Evolutionary conservation across 2,888 invertebrate species (phyloP).

Genomic region (Megastigmus dorsalis): DNA sequence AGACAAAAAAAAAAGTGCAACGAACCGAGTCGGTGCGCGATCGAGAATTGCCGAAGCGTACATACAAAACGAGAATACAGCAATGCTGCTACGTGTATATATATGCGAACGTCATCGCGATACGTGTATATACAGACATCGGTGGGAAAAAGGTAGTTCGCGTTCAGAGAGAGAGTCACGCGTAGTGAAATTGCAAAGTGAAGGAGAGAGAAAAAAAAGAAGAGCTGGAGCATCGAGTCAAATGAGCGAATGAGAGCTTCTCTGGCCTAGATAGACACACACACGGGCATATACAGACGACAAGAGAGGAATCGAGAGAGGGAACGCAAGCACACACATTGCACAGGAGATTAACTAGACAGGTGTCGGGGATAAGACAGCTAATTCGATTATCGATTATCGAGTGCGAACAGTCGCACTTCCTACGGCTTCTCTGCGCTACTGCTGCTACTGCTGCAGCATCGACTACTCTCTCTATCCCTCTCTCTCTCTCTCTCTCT

Average conservation of each 20-base stretch:
- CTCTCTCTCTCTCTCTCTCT: neutral
- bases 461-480: neutral
- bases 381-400: slow-evolving; percentile 62
- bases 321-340: neutral
- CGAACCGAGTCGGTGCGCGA: neutral
- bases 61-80: slow-evolving; percentile 1
- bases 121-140: neutral
- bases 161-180: neutral
- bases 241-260: neutral
- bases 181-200: neutral
- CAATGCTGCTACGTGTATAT: neutral
- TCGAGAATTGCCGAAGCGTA: neutral
- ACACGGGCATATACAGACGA: no score
- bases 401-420: slow-evolving; percentile 57
- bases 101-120: neutral
- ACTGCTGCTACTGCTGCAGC: no score
- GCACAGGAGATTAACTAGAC: slow-evolving; percentile 33
- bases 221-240: neutral
- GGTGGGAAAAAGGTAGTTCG: neutral
- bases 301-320: neutral
- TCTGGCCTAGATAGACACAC: slow-evolving; percentile 11
- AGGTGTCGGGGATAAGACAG: slow-evolving; percentile 49
- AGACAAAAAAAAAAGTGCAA: neutral
- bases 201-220: neutral
- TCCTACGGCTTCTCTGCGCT: slow-evolving; percentile 58